Evolutionary conservation across 2,888 invertebrate genomes (phyloP).

Genomic region (Himalopsyche tibetana): DNA sequence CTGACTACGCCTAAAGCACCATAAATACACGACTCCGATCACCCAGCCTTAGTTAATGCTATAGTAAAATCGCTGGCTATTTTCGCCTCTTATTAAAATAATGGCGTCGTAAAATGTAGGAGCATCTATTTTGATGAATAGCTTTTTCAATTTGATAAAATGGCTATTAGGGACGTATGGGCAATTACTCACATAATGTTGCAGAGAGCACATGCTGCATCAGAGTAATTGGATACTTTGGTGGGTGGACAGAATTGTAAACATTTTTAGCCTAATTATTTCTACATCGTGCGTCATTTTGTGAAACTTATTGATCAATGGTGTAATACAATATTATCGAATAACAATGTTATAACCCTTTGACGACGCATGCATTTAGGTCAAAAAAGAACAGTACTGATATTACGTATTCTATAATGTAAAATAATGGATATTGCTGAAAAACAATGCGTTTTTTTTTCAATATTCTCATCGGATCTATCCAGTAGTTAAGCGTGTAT

Average conservation of each 20-base stretch:
- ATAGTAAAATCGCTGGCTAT: background rate
- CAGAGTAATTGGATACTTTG: slow-evolving; percentile 4
- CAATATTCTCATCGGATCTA: no score
- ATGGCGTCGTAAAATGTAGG: background rate
- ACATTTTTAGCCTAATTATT: slow-evolving; percentile 38
- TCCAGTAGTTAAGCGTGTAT: no score
- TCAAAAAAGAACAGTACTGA: no score
- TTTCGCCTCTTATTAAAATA: slow-evolving; percentile 15
- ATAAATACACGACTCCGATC: no score
- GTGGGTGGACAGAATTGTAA: background rate
- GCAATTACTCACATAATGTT: slow-evolving; percentile 25
- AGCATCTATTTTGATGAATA: slow-evolving; percentile 12
- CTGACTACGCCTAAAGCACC: no score
- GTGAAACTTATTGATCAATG: background rate
- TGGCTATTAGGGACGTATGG: slow-evolving; percentile 27
- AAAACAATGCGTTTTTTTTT: no score
- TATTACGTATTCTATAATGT: no score
- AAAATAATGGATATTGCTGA: no score
- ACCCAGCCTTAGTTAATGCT: no score
- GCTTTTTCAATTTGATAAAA: slow-evolving; percentile 35
- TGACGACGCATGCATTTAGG: no score
- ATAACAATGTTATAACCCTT: no score
- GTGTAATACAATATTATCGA: no score
- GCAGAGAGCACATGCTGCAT: background rate
- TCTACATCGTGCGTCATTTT: background rate